A percentile compares a stretch with the other conserved stretches of the same genome.
Evolutionary conservation across 1,140 invertebrate species (phyloP).

Genomic region (Ditylenchus dipsaci): DNA sequence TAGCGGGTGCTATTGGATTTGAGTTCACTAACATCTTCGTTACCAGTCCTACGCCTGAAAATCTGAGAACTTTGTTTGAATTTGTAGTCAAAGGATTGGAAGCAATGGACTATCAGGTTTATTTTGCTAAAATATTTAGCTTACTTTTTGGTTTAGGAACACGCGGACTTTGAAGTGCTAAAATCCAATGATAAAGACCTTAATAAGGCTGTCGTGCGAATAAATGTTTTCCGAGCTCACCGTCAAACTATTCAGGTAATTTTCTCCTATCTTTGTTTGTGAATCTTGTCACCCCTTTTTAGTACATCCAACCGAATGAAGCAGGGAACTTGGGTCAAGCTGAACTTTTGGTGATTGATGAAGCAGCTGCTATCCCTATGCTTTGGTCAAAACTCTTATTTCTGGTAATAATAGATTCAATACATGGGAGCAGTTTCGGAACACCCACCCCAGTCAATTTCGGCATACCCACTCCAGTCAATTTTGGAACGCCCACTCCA

Average conservation of each 20-base stretch:
- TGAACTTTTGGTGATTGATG: constrained; percentile 92
- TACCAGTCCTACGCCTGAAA: constrained; percentile 94
- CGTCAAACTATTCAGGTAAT: constrained; percentile 88
- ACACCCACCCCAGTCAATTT: too few relatives aligned
- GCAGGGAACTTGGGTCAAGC: constrained; percentile 81
- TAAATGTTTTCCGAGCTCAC: constrained; percentile 82
- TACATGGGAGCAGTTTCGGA: too few relatives aligned
- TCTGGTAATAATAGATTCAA: constrained; percentile 18
- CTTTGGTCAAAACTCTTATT: constrained; percentile 69
- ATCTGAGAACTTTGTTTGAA: constrained; percentile 94
- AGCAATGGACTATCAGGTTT: constrained; percentile 76
- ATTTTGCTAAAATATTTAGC: constrained; percentile 11
- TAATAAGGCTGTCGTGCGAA: constrained; percentile 87
- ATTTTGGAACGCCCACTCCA: too few relatives aligned
- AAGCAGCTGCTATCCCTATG: constrained; percentile 95
- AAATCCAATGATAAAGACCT: constrained; percentile 83
- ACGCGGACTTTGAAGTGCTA: constrained; percentile 90
- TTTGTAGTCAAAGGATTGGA: constrained; percentile 95
- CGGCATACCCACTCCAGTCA: too few relatives aligned
- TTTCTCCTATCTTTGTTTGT: constrained; percentile 20
- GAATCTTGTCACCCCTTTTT: constrained; percentile 39
- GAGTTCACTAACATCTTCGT: constrained; percentile 97
- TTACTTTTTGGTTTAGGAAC: constrained; percentile 67
- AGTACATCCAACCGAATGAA: constrained; percentile 91
- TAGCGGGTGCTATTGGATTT: constrained; percentile 67